Percentiles rank a stretch among this genome's conserved stretches.
Conservation (phyloP, 2,888 invertebrate genomes). For the Drosophila paranaensis region DNA sequence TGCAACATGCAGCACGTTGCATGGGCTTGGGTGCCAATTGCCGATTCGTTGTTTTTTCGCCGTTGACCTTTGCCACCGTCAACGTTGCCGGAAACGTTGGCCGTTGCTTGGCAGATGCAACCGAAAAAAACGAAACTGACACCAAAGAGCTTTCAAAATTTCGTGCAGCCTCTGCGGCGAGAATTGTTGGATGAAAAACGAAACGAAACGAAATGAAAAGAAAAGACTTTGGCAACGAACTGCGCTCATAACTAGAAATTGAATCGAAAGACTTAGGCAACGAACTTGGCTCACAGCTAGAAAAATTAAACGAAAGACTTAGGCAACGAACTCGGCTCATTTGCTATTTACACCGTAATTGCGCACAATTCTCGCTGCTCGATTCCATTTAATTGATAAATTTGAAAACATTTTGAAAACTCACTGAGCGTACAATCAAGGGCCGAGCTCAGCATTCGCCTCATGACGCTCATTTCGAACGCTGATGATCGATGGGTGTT, state of each 20-base stretch:
- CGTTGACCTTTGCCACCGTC: constrained; percentile 68
- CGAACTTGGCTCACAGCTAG: constrained; percentile 13
- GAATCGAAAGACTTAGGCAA: constrained; percentile 24
- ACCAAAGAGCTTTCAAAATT: constrained; percentile 11
- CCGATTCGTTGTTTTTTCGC: constrained; percentile 57
- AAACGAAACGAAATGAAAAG: background rate
- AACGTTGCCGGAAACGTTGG: constrained; percentile 68
- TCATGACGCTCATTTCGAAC: constrained; percentile 27
- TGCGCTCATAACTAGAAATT: constrained; percentile 6
- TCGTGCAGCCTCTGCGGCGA: constrained; percentile 32
- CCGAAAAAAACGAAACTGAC: constrained; percentile 36
- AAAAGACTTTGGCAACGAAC: constrained; percentile 20
- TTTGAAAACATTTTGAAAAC: constrained; percentile 43
- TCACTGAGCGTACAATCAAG: constrained; percentile 40
- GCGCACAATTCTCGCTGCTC: constrained; percentile 47
- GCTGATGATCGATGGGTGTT: constrained; percentile 37
- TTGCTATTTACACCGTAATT: constrained; percentile 59
- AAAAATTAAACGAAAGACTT: constrained; percentile 15
- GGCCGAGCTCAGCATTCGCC: constrained; percentile 42
- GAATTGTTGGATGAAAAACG: constrained; percentile 11
- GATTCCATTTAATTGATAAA: constrained; percentile 71
- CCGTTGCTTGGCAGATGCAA: constrained; percentile 46
- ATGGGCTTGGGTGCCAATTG: constrained; percentile 49
- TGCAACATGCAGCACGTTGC: constrained; percentile 38
- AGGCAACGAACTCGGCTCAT: constrained; percentile 43